Evolutionary conservation across 1,140 invertebrate genomes (phyloP).

Genomic region (Chionoecetes opilio): DNA sequence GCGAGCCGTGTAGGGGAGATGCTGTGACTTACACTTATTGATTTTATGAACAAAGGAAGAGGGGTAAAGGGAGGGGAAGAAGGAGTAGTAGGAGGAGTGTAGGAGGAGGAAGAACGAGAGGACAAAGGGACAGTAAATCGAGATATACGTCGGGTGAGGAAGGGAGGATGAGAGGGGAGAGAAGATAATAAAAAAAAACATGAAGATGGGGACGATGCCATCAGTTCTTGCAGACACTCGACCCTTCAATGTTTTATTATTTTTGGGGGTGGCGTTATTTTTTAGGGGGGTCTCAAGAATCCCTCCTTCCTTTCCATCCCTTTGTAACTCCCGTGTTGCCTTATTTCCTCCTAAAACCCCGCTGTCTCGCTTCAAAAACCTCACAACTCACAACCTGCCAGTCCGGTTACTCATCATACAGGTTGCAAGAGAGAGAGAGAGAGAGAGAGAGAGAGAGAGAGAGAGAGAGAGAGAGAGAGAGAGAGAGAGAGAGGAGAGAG

Average conservation of each 20-base stretch:
- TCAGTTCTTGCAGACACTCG: slow-evolving; percentile 15
- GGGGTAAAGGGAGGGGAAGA: slow-evolving; percentile 11
- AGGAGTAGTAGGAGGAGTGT: background rate
- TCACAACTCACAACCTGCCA: no score
- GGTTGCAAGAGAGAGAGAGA: no score
- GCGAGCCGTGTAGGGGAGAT: background rate
- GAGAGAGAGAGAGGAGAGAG: no score
- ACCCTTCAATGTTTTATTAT: background rate
- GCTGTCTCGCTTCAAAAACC: no score
- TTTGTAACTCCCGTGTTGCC: background rate
- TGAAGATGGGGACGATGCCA: background rate
- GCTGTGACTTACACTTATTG: slow-evolving; percentile 19
- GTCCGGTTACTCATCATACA: no score
- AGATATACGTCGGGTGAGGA: slow-evolving; percentile 27
- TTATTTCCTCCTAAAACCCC: background rate
- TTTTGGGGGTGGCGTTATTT: background rate
- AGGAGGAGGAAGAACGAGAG: background rate
- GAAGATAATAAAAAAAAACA: background rate
- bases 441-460: no score
- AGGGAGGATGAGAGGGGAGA: slow-evolving; percentile 24
- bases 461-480: no score
- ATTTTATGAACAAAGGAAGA: slow-evolving; percentile 21
- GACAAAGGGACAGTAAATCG: slow-evolving; percentile 28
- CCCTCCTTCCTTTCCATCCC: background rate
- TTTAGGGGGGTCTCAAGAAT: no score